Conservation (phyloP, 2,797 vertebrate species). For the Phrynocephalus guinanensis region DNA sequence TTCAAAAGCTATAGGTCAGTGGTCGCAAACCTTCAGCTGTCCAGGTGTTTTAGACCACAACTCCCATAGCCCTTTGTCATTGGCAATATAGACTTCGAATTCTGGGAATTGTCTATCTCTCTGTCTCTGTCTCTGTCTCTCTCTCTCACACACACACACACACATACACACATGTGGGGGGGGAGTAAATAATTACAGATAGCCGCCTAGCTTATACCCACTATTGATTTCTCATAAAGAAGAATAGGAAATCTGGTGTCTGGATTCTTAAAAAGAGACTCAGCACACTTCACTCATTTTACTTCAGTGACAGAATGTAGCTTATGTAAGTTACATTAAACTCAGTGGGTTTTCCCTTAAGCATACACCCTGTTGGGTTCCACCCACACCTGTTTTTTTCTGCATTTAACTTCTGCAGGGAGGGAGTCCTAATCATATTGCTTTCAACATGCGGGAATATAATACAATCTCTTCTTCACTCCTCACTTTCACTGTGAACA, state of each 20-base stretch:
- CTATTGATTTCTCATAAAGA: too few relatives aligned
- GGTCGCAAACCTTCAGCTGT: too few relatives aligned
- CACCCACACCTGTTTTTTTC: not conserved
- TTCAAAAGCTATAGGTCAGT: too few relatives aligned
- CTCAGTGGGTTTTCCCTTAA: not conserved
- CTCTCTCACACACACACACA: too few relatives aligned
- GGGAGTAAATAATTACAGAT: too few relatives aligned
- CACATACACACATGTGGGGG: too few relatives aligned
- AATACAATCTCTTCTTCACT: constrained; percentile 43
- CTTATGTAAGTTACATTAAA: not conserved
- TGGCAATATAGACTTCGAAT: too few relatives aligned
- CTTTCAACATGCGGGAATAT: constrained; percentile 25
- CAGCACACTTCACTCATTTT: not conserved
- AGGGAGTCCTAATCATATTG: not conserved
- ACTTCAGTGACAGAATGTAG: not conserved
- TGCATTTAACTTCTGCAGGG: not conserved
- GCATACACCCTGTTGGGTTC: not conserved
- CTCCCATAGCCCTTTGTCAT: too few relatives aligned
- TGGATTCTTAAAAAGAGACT: not conserved
- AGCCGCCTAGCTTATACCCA: too few relatives aligned
- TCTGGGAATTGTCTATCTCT: too few relatives aligned
- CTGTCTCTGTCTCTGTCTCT: too few relatives aligned
- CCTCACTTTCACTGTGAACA: constrained; percentile 51
- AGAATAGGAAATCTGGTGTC: not conserved
- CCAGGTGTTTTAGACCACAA: too few relatives aligned